Percentiles rank a stretch among this genome's conserved stretches.
Evolutionary conservation across 2,113 vertebrate species (phyloP).

Genomic region (Campylomormyrus numenius): DNA sequence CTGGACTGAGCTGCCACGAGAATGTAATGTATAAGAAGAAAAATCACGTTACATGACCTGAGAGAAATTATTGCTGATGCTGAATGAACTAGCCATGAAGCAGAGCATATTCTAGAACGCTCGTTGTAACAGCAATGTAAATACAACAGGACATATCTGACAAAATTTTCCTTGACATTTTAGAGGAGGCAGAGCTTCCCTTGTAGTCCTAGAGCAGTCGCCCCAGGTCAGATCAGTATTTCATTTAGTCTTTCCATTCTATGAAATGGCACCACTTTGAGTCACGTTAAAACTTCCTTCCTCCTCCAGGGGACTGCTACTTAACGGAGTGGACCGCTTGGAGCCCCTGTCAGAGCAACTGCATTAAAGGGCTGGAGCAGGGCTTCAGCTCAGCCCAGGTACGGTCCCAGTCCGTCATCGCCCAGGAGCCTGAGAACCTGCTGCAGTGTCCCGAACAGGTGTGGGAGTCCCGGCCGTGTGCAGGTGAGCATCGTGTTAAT

Average conservation of each 20-base stretch:
- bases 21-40: too few relatives aligned
- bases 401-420: constrained; percentile 80
- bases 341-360: constrained; percentile 84
- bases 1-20: too few relatives aligned
- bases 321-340: constrained; percentile 93
- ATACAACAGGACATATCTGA: too few relatives aligned
- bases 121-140: too few relatives aligned
- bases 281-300: neutral
- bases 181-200: too few relatives aligned
- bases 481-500: neutral
- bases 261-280: neutral
- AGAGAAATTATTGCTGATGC: too few relatives aligned
- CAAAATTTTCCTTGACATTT: too few relatives aligned
- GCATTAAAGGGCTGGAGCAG: constrained; percentile 78
- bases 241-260: neutral
- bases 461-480: constrained; percentile 79
- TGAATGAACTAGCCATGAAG: too few relatives aligned
- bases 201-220: too few relatives aligned
- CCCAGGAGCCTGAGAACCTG: constrained; percentile 88
- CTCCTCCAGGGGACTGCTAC: constrained; percentile 82
- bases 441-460: constrained; percentile 84
- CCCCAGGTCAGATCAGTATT: too few relatives aligned
- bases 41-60: too few relatives aligned
- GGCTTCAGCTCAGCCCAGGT: constrained; percentile 82
- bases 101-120: too few relatives aligned